phyloP scores from a whole-genome alignment of 2,797 vertebrate genomes.

The Hafferia zeledoni region DNA sequence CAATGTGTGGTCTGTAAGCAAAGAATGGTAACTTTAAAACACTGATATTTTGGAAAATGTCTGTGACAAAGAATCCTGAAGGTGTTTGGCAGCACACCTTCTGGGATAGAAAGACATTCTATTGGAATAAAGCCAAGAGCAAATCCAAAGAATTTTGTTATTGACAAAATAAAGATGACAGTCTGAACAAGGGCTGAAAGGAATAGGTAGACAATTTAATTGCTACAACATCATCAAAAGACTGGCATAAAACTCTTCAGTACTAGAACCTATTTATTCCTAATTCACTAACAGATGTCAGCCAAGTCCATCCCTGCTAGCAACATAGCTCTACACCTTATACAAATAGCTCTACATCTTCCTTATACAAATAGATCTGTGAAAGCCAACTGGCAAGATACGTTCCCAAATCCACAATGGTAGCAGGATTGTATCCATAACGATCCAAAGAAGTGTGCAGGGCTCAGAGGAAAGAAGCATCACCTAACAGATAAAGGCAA shows the following conservation, averaged over 20 bases:
- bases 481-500: neutral
- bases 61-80: neutral
- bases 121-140: neutral
- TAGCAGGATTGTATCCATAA: neutral
- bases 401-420: neutral
- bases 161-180: neutral
- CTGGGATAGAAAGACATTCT: neutral
- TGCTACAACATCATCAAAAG: accelerated
- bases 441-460: neutral
- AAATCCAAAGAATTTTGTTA: neutral
- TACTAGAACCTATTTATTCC: neutral
- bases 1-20: neutral
- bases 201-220: neutral
- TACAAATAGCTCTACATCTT: too few relatives aligned
- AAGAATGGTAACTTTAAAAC: neutral
- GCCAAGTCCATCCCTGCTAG: neutral
- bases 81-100: neutral
- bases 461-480: neutral
- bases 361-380: neutral
- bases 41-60: neutral
- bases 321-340: neutral
- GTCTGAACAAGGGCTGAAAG: neutral
- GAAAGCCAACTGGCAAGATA: neutral
- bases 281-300: neutral
- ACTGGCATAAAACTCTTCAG: neutral